These are phyloP conservation scores for Aleiodes testaceus DNA, from an alignment of 2,888 invertebrate species.

Conservation along the genomic window DNA sequence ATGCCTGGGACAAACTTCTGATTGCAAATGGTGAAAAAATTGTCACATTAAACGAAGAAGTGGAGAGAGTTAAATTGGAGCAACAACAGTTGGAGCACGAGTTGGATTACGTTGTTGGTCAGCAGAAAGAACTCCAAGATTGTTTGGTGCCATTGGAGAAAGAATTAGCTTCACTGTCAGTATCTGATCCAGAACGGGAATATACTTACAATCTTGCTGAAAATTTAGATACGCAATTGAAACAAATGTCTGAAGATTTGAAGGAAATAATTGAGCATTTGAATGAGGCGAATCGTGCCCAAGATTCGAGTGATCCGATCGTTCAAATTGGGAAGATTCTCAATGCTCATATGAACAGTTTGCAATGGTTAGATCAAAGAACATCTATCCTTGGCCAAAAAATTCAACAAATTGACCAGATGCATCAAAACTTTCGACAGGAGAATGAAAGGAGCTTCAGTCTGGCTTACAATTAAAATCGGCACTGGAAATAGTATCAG, in stretches of 20 bases:
- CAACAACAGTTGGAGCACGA: slow-evolving; percentile 94
- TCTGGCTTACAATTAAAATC: slow-evolving; percentile 74
- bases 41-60: slow-evolving; percentile 86
- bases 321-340: slow-evolving; percentile 94
- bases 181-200: slow-evolving; percentile 90
- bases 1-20: slow-evolving; percentile 94
- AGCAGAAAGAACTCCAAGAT: slow-evolving; percentile 94
- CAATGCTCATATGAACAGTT: slow-evolving; percentile 96
- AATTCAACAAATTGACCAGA: slow-evolving; percentile 86
- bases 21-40: slow-evolving; percentile 96
- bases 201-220: slow-evolving; percentile 93
- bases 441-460: slow-evolving; percentile 83
- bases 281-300: slow-evolving; percentile 89
- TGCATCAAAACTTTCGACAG: slow-evolving; percentile 84
- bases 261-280: slow-evolving; percentile 96
- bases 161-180: slow-evolving; percentile 80
- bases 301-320: slow-evolving; percentile 90
- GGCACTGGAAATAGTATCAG: slow-evolving; percentile 4
- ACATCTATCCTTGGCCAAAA: slow-evolving; percentile 85
- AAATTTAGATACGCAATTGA: slow-evolving; percentile 91
- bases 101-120: slow-evolving; percentile 92
- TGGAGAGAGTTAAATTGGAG: slow-evolving; percentile 91
- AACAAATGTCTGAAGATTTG: slow-evolving; percentile 95
- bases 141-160: slow-evolving; percentile 89
- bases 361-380: slow-evolving; percentile 95